Evolutionary conservation across 2,797 vertebrate genomes (phyloP), one percentile per base, ranked within the genome.

Genomic region (Macropodus opercularis): DNA sequence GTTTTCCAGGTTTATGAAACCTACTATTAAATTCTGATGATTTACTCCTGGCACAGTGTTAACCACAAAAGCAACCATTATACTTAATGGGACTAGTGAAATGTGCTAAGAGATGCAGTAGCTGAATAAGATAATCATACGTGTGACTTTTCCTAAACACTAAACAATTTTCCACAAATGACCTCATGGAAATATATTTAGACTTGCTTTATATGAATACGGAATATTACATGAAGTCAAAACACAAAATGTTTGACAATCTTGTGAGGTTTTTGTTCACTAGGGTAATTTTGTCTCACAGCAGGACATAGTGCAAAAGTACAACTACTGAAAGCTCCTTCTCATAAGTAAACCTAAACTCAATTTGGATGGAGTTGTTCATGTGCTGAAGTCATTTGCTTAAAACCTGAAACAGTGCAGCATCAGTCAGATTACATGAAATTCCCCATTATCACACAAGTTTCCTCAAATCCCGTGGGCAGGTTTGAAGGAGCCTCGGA

Each of bases 21-120:
- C 6, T 7, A 6, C 22, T 51, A 67, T 70, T 75, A 63, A 63
- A 77, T 36, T 32, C 29, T 77, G 57, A 62, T 64, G 72, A 75
- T 69, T 48, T 73, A 49, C 27, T 71, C 26, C 10, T 61, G 55
- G 63, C 53, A 22, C 12, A 12, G 41, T 17, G 19, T 23, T 44
- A 40, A 67, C 57, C 60, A 35, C 29, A 54, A 12, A 56, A 48
- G 14, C 60, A 53, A 40, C 27, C 39, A 41, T 17, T 3, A 0
- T 32, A 38, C 34, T 26, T 17, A 41, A 60, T 58, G 41, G 38
- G 41, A 58, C 54, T 29, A 17, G 43, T 17, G 26, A 66, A 68
- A 1, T 46, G 26, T 40, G 14, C 17, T 42, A 17, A 24, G 24
- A 49, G 22, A 61, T 52, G 15, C 21, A 50, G 48, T 17, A 56